Base-by-base conservation (phyloP, 2,797 vertebrate species). In the Poecile montanus region DNA sequence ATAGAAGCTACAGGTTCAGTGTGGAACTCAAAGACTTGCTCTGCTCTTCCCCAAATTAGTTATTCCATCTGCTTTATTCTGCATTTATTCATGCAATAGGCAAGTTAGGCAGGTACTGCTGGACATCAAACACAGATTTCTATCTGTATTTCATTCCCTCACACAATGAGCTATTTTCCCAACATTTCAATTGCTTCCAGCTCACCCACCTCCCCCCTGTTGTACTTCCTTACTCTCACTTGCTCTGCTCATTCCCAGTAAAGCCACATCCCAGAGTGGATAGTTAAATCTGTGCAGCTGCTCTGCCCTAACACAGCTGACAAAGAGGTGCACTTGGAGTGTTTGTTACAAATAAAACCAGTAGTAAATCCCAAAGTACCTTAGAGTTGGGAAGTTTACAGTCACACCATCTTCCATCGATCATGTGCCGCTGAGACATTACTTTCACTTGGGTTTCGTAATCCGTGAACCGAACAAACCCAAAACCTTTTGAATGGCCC, bases 341-440 rank as follows among this genome's bases (percentile, higher is more conserved):
- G 18, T 47, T 2, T 30, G 51, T 16, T 19, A 70, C 53, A 70
- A 75, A 44, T 18, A 27, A 88, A 67, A 51, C 8, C 18, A 32
- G 44, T 10, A 25, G 23, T 30, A 65, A 77, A 80, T 29, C 34
- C 1, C 0, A 2, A 85, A 80, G 68, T 98, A 99, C 99, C 99
- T 99, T 99, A 75, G 99, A 99, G 96, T 99, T 99, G 29, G 99
- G 99, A 50, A 99, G 98, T 94, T 99, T 99, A 95, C 99, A 99
- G 97, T 99, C 99, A 84, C 99, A 99, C 99, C 99, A 99, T 81
- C 99, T 98, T 61, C 99, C 99, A 53, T 99, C 99, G 36, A 99
- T 99, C 99, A 99, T 99, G 97, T 99, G 99, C 94, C 99, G 98
- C 97, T 99, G 99, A 62, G 99, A 99, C 97, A 99, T 99, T 18